These are phyloP conservation scores for Vireo altiloquus DNA, from an alignment of 2,113 vertebrate genomes.

Conservation along the genomic window DNA sequence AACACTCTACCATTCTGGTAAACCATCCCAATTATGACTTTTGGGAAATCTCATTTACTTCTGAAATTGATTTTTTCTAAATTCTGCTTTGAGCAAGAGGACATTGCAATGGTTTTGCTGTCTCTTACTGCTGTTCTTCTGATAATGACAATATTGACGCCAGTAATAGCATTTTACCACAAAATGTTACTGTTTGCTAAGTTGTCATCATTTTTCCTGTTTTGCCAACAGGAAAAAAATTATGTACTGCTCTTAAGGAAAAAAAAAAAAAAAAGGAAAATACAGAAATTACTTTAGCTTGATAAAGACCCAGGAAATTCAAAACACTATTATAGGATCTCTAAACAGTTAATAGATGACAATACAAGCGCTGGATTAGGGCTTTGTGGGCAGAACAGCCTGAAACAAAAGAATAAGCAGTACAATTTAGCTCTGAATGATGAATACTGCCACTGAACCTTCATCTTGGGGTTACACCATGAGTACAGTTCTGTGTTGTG, in stretches of 20 bases:
- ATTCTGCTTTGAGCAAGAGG: neutral
- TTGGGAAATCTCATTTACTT: neutral
- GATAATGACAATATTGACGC: neutral
- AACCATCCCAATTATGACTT: neutral
- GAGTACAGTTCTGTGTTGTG: neutral
- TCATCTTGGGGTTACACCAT: neutral
- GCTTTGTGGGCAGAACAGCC: neutral
- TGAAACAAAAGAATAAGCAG: neutral
- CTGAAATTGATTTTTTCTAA: neutral
- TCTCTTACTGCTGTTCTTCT: neutral
- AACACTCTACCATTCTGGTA: neutral
- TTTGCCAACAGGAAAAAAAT: neutral
- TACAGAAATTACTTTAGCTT: neutral
- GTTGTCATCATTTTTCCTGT: neutral
- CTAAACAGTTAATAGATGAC: neutral
- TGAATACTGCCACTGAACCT: neutral
- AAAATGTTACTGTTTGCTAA: neutral
- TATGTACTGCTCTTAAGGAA: neutral
- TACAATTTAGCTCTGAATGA: neutral
- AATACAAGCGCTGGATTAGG: neutral
- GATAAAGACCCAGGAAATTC: neutral
- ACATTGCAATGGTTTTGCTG: neutral
- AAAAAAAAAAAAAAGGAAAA: neutral
- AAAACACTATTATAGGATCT: neutral
- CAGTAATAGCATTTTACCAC: conserved; percentile 25